Evolutionary conservation across 2,888 invertebrate genomes (phyloP), one percentile per base, ranked within the genome.

Genomic region (Caenorhabditis sp.): DNA sequence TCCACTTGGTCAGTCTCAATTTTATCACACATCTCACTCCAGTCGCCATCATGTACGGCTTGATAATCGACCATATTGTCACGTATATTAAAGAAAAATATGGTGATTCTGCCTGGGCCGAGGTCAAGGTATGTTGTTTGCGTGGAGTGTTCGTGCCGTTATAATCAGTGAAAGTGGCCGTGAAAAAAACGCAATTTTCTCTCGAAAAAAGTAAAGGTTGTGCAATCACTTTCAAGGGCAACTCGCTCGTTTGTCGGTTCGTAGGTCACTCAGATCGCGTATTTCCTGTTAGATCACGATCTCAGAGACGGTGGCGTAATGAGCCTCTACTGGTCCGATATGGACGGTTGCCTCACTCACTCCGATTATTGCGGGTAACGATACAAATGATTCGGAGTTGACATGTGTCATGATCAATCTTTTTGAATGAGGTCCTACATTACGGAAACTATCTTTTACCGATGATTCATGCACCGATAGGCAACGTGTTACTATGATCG

Each of bases 31-130:
- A 30, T 65, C 35, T 45, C 26, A 13, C 17, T 37, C 5, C 9
- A 20, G 20, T 8, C n/a, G n/a, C n/a, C n/a, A n/a, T n/a, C 24
- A 97, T 98, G 98, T 98, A 98, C 92, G 98, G 98, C 35, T 92
- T 98, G 80, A 92, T 98, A 43, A 91, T 98, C 87, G 96, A 97
- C 90, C 95, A 96, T 89, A 92, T 97, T 91, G 93, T 94, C 84
- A 95, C 95, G 90, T 96, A 93, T 91, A 94, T 98, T 89, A 93
- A 94, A 76, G 93, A 93, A 87, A 93, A 93, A n/a, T 97, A 95
- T 90, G 97, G 97, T 0, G 95, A 96, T 89, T 94, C 94, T 66
- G 93, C 93, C 86, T 97, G 96, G 96, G 39, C 71, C 6, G 85
- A 85, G 63, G 78, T 85, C 24, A 83, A 83, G 81, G 83, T 82